Percentiles rank a stretch among this genome's conserved stretches.
These are phyloP conservation scores for Cyaniris semiargus DNA, from an alignment of 2,888 invertebrate genomes.

Conservation along the genomic window DNA sequence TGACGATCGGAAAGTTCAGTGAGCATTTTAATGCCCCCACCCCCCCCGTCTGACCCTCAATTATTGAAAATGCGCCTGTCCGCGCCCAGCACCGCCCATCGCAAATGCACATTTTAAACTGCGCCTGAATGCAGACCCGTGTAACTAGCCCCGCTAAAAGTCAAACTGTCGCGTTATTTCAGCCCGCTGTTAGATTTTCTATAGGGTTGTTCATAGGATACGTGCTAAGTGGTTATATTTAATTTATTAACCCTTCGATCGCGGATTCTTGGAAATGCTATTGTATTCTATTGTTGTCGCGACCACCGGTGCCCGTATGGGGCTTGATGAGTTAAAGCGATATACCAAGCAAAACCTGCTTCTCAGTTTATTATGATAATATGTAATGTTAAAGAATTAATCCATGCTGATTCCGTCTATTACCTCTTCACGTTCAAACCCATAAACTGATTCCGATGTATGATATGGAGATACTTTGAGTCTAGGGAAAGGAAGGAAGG, in stretches of 20 bases:
- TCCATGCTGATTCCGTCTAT: background rate
- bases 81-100: conserved; percentile 73
- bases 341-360: background rate
- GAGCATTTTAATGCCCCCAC: conserved; percentile 72
- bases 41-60: conserved; percentile 78
- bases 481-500: background rate
- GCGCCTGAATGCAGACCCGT: conserved; percentile 77
- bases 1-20: conserved; percentile 66
- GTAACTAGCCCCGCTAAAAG: conserved; percentile 68
- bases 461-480: background rate
- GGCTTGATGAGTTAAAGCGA: no score
- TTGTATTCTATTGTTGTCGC: no score
- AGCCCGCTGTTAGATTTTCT: conserved; percentile 48
- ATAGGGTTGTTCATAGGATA: background rate
- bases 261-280: no score
- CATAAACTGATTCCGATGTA: background rate
- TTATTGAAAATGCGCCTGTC: conserved; percentile 79
- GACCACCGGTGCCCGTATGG: no score
- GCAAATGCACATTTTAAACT: conserved; percentile 81
- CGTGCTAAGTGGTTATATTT: background rate
- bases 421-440: background rate
- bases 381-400: background rate
- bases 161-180: conserved; percentile 69
- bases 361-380: background rate
- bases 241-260: no score